phyloP scores from a whole-genome alignment of 2,888 invertebrate species.

The Ectobius pallidus region DNA sequence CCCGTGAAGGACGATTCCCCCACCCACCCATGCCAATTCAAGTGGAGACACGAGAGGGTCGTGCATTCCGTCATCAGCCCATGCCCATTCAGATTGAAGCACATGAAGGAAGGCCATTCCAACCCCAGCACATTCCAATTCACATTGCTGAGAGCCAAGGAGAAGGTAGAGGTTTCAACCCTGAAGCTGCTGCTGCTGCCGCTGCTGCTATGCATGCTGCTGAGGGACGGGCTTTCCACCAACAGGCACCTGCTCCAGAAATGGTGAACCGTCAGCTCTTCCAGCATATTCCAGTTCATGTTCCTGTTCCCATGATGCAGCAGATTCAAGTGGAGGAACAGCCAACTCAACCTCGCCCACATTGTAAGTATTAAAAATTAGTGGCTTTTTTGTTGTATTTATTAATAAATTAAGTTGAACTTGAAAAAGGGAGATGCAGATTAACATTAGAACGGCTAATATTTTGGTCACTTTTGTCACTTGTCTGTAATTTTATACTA shows the following conservation, averaged over 20 bases:
- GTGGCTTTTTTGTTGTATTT: neutral
- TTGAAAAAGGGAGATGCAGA: too few relatives aligned
- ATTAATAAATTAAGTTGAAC: too few relatives aligned
- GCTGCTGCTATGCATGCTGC: conserved; percentile 25
- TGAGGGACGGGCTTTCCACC: conserved; percentile 50
- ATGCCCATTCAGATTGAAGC: conserved; percentile 37
- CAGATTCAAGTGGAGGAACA: conserved; percentile 42
- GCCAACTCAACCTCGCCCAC: conserved; percentile 69
- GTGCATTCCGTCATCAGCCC: conserved; percentile 30
- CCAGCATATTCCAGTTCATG: conserved; percentile 53
- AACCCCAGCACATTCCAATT: conserved; percentile 19
- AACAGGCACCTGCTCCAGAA: conserved; percentile 46
- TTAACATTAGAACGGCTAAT: too few relatives aligned
- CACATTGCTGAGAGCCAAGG: neutral
- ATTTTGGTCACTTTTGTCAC: too few relatives aligned
- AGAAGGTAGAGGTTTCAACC: conserved; percentile 12
- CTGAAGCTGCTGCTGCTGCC: conserved; percentile 30
- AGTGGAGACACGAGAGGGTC: conserved; percentile 23
- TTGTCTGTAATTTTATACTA: too few relatives aligned
- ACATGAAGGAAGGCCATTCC: conserved; percentile 13
- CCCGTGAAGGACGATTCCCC: conserved; percentile 33
- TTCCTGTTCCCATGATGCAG: conserved; percentile 54
- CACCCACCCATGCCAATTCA: conserved; percentile 29
- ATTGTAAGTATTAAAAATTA: conserved; percentile 66
- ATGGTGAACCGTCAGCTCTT: conserved; percentile 53